Base-by-base conservation (phyloP, 2,888 invertebrate genomes). In the Limnephilus rhombicus region DNA sequence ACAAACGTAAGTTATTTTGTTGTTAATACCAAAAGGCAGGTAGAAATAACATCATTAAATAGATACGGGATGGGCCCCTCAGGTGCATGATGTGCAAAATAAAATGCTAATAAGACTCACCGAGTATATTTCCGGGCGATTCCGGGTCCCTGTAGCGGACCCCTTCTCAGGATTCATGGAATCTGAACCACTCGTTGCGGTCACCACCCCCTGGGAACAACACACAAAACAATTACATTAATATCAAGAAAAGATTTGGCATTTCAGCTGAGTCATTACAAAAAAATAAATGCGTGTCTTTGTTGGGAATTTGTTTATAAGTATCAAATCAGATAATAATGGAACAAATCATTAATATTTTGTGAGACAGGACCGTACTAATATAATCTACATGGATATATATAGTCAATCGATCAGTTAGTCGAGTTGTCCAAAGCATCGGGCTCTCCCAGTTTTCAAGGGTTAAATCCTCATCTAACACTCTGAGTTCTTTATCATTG, bases 101-200 rank as follows among this genome's bases (percentile, higher is more conserved):
- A 34, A 41, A n/a, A 45, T 81, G 31, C 18, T 80, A 68, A 82
- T 37, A 24, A 41, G 37, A 88, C 90, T 90, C 31, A 90, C 90
- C 90, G 90, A 90, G 37, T 88, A 90, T 82, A 45, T 82, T 90
- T 49, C 90, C 82, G 29, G 81, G 81, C 90, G 80, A 41, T 80
- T 88, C 41, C 29, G 82, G 82, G 90, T 49, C 41, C 81, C 81
- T 31, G 34, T 82, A 5, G n/a, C 49, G 31, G 81, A 41, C 90
- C 90, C 90, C 13, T 29, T 45, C 41, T 41, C 31, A 53, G 49
- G 82, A 24, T 24, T 90, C 90, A 90, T 90, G 82, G 90, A 34
- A 45, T 29, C 49, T 7, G 82, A 41, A 82, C 31, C 18, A 18
- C n/a, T 24, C 68, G 68, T 24, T 68, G 68, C n/a, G 89, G 18